Evolutionary conservation across 2,888 invertebrate genomes (phyloP).

Genomic region (Chymomyza procnemis): DNA sequence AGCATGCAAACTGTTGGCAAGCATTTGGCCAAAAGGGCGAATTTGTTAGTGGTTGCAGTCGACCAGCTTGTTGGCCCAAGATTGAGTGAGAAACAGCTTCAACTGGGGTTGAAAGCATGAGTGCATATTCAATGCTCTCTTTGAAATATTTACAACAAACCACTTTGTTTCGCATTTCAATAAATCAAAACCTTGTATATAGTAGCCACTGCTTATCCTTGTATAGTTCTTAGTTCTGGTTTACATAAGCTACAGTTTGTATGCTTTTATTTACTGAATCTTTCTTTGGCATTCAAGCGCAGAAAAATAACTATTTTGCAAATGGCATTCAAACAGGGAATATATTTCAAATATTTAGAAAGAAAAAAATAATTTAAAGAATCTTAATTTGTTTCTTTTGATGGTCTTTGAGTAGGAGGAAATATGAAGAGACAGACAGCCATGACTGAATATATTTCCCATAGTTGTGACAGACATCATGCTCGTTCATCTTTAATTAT

Average conservation of each 20-base stretch:
- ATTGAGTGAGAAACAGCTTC: constrained; percentile 1
- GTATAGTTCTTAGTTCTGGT: neutral
- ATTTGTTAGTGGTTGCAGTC: constrained; percentile 20
- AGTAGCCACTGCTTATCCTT: constrained; percentile 11
- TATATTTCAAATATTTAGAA: too few relatives aligned
- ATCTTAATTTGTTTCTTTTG: too few relatives aligned
- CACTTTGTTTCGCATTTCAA: neutral
- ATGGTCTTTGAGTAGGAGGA: too few relatives aligned
- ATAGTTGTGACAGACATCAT: too few relatives aligned
- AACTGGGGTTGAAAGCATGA: constrained; percentile 23
- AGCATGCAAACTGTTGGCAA: constrained; percentile 26
- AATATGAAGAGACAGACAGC: too few relatives aligned
- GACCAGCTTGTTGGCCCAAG: constrained; percentile 14
- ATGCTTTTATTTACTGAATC: neutral
- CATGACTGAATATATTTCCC: too few relatives aligned
- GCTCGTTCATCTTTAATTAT: too few relatives aligned
- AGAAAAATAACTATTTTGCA: neutral
- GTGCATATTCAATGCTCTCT: constrained; percentile 35
- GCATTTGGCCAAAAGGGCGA: constrained; percentile 16
- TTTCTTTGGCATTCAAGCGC: neutral
- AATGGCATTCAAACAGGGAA: too few relatives aligned
- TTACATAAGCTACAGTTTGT: neutral
- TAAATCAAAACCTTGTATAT: constrained; percentile 12
- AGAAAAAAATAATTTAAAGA: too few relatives aligned
- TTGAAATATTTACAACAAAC: neutral